Evolutionary conservation across 2,888 invertebrate genomes (phyloP), one percentile per base, ranked within the genome.

Genomic region (Allygus modestus): DNA sequence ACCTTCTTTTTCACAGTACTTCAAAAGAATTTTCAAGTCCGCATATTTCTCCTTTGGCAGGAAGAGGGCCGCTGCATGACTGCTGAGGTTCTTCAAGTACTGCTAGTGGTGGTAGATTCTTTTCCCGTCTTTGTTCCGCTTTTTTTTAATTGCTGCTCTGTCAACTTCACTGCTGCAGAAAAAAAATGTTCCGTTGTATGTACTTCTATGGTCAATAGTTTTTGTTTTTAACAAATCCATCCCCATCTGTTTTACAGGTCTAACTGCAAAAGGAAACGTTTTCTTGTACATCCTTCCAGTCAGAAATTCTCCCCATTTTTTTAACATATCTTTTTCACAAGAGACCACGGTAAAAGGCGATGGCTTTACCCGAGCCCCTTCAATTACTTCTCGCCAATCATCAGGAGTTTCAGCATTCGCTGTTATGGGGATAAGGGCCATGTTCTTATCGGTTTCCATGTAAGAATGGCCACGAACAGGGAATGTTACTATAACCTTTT

Each of bases 401-500:
- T 73, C 73, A n/a, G 83, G 83, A 43, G 83, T 73, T 20, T 83
- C 83, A 28, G 28, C 46, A n/a, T n/a, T 71, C 28, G 51, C 51
- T 0, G 23, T 37, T 20, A 43, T 69, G 23, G 83, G 73, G 4
- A 43, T 83, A 17, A 83, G 33, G 28, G 71, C 83, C 31, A 83
- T 73, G n/a, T 83, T 71, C 26, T 71, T 83, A 28, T 83, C 83
- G 11, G 17, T 41, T 15, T 83, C 83, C 83, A 83, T 73, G 41
- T 46, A 83, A 0, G 51, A 71, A 31, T 83, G 73, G 26, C 83
- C 73, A 15, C 26, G 23, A 43, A 83, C 83, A 17, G 83, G 83
- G 37, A 83, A 83, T n/a, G 73, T 83, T 46, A 73, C 23, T 1
- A 11, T 83, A 26, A 83, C 61, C 37, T 9, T 46, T 5, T 83